Base-by-base conservation (phyloP, 1,140 invertebrate genomes). In the Caerostris darwini region DNA sequence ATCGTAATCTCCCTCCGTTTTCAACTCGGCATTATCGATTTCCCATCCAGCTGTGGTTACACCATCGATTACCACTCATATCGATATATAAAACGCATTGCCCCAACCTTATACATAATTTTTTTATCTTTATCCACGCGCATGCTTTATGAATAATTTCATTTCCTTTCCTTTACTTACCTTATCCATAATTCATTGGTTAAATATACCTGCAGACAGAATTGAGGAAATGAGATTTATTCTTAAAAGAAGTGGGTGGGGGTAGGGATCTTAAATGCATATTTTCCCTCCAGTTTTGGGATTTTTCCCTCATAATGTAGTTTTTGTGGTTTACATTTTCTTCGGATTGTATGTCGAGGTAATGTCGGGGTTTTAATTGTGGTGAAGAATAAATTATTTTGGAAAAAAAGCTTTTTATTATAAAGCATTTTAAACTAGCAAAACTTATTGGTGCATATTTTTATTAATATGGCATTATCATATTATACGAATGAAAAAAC, bases 101-200 rank as follows among this genome's bases (percentile, higher is more conserved):
- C 58, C 58, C 85, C 5, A 59, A 34, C 83, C 57, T 8, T 58
- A 5, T 50, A 19, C 10, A 56, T 19, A 34, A 71, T n/a, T 19
- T 71, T 34, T 71, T 34, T 19, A 69, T 69, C 12, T 67, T 19
- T 19, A n/a, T 69, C 12, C 59, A 10, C 58, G 54, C 69, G 56
- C 50, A n/a, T 54, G n/a, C 81, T 92, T 19, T 92, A 64, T 92
- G 90, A 82, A 92, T 92, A 67, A 82, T 92, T 92, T 92, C 77
- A 83, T 61, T 83, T 82, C 58, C 71, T n/a, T 17, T 12, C 34
- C 34, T 34, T 34, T 34, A 34, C 34, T 71, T 34, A 14, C n/a
- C 90, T 92, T 82, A 92, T 92, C 90, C 90, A 92, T 92, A 92
- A 92, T 92, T 92, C 90, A 92, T 92, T 83, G n/a, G n/a, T 64